Evolutionary conservation across 2,113 vertebrate genomes (phyloP).

Genomic region (Neoarius graeffei): DNA sequence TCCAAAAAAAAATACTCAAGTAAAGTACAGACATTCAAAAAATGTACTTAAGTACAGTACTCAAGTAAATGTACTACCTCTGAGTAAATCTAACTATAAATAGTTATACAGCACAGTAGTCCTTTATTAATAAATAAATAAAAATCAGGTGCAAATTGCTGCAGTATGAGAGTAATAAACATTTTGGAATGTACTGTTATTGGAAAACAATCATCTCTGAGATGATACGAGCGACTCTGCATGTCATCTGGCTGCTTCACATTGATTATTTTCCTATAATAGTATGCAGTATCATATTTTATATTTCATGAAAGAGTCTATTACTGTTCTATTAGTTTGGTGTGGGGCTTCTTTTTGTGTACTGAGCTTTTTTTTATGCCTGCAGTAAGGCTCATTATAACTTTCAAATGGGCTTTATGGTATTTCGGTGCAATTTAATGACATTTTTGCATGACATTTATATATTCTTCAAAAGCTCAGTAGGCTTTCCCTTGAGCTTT

Average conservation of each 20-base stretch:
- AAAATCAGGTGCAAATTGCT: not conserved
- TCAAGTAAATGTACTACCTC: too few relatives aligned
- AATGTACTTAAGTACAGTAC: too few relatives aligned
- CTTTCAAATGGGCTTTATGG: conserved; percentile 1
- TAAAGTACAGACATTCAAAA: too few relatives aligned
- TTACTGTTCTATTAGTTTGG: not conserved
- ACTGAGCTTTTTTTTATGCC: not conserved
- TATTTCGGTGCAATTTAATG: not conserved
- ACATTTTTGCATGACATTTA: not conserved
- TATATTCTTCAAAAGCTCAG: not conserved
- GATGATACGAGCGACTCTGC: too few relatives aligned
- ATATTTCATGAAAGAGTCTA: not conserved
- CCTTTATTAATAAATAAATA: not conserved
- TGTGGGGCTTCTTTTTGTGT: not conserved
- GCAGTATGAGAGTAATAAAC: not conserved
- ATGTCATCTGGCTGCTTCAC: not conserved
- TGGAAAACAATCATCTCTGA: not conserved
- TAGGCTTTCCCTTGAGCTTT: not conserved
- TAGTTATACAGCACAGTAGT: not conserved
- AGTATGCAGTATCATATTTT: not conserved
- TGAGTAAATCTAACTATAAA: not conserved
- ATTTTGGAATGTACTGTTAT: not conserved
- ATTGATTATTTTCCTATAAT: not conserved
- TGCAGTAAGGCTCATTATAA: not conserved
- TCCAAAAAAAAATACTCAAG: too few relatives aligned